Evolutionary conservation across 2,797 vertebrate genomes (phyloP), one percentile per base, ranked within the genome.

Genomic region (Sebastes itinus): DNA sequence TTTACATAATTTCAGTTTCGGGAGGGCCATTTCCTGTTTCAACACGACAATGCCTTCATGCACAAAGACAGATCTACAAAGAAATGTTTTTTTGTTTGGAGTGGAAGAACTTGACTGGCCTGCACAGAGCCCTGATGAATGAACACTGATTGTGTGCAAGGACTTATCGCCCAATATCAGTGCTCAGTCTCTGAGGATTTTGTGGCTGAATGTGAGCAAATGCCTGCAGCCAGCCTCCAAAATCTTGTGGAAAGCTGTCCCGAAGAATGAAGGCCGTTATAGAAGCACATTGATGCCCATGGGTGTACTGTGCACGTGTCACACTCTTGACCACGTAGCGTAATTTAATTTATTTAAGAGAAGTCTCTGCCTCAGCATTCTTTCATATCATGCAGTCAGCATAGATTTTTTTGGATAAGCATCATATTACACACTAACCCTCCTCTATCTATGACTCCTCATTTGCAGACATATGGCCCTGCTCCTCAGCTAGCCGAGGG

Each of bases 391-490:
- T 10, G 18, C 32, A 13, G 49, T 54, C 28, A 27, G 28, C 27
- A 32, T 23, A 9, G n/a, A 2, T 10, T 20, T 49, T 49, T 18
- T 28, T 22, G 27, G 64, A 61, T 7, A n/a, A 72, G 7, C 33
- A 5, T 20, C 14, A 18, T 4, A 13, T 1, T 22, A 4, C 20
- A 38, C 35, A 16, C 9, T 18, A 18, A 69, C 38, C 67, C 9
- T 61, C 70, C 11, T 61, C 32, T 4, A 4, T 38, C 32, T 62
- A 1, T 69, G 28, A 25, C 33, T 54, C 6, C 46, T 83, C 60
- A 12, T 72, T 62, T 73, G 3, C 83, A 94, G 92, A 86, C 84
- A 6, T 81, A 92, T 93, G 93, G 93, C 91, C 80, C 65, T 22
- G 78, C 49, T 58, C 38, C 71, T 78, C 82, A 72, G 83, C 81